A percentile compares a stretch with the other conserved stretches of the same genome.
Evolutionary conservation across 2,113 vertebrate species (phyloP).

Genomic region (Epinephelus cyanopodus): DNA sequence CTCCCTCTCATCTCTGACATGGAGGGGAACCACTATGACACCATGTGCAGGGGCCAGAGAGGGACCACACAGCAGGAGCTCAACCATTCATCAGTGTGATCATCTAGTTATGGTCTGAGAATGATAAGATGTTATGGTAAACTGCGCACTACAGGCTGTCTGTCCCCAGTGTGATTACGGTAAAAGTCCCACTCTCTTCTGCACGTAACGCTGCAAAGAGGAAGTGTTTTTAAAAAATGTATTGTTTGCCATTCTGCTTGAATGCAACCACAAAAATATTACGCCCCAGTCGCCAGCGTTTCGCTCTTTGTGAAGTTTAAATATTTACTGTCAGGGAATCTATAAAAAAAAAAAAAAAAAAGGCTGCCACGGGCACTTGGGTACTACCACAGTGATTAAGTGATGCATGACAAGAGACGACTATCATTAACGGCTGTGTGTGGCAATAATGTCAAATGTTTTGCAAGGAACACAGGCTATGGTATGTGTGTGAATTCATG

Average conservation of each 20-base stretch:
- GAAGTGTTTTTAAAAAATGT: conserved; percentile 27
- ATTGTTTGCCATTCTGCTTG: conserved; percentile 14
- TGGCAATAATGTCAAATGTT: conserved; percentile 41
- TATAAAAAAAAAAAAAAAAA: not conserved
- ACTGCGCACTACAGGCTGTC: conserved; percentile 40
- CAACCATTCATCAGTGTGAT: conserved; percentile 71
- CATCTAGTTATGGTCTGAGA: conserved; percentile 76
- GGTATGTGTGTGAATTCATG: conserved; percentile 23
- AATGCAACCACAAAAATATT: conserved; percentile 39
- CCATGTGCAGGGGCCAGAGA: conserved; percentile 60
- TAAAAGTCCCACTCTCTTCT: conserved; percentile 36
- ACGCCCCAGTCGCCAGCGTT: not conserved
- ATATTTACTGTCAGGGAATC: conserved; percentile 15
- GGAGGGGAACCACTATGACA: conserved; percentile 69
- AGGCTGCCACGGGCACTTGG: not conserved
- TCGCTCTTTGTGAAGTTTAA: conserved; percentile 31
- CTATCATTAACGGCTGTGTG: conserved; percentile 27
- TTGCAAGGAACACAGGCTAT: conserved; percentile 22
- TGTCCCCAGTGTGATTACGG: conserved; percentile 30
- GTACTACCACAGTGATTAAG: conserved; percentile 27
- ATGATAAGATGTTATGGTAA: conserved; percentile 68
- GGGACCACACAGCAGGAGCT: conserved; percentile 75
- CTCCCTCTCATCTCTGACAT: conserved; percentile 69
- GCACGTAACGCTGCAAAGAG: conserved; percentile 19
- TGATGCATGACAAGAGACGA: conserved; percentile 24